These are phyloP conservation scores for Bujurquina vittata DNA, from an alignment of 2,113 vertebrate genomes.

Conservation along the genomic window DNA sequence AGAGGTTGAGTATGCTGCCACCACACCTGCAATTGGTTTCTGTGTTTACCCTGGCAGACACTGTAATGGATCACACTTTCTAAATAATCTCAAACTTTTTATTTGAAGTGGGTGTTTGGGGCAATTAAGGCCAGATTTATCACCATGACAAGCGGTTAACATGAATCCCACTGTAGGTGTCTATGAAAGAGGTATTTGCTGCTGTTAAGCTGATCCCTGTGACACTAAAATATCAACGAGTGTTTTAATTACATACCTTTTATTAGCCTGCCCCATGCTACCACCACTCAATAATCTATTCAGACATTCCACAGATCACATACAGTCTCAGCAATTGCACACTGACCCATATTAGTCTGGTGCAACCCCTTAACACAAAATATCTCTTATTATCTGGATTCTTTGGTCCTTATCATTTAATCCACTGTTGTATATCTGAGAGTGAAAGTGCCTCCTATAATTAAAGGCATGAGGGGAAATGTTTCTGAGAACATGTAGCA, in stretches of 20 bases:
- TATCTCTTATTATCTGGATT: not conserved
- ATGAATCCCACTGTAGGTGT: not conserved
- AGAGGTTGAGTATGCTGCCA: not conserved
- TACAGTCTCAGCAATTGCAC: not conserved
- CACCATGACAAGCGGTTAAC: not conserved
- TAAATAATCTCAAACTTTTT: not conserved
- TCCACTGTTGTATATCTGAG: not conserved
- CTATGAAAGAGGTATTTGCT: not conserved
- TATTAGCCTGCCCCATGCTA: not conserved
- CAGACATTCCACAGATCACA: not conserved
- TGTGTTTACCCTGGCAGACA: not conserved
- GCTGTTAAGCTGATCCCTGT: too few relatives aligned
- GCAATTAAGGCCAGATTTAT: not conserved
- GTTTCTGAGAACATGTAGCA: slow-evolving; percentile 45
- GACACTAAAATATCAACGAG: too few relatives aligned
- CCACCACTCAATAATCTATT: not conserved
- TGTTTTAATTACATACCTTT: not conserved
- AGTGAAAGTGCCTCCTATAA: not conserved
- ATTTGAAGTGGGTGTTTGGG: not conserved
- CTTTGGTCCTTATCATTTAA: not conserved
- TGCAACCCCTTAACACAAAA: not conserved
- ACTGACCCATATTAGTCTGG: not conserved
- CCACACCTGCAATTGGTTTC: not conserved
- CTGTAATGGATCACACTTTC: not conserved
- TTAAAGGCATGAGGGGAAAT: slow-evolving; percentile 17